Base-by-base conservation (phyloP, 2,113 vertebrate species). In the Aphyosemion australe region DNA sequence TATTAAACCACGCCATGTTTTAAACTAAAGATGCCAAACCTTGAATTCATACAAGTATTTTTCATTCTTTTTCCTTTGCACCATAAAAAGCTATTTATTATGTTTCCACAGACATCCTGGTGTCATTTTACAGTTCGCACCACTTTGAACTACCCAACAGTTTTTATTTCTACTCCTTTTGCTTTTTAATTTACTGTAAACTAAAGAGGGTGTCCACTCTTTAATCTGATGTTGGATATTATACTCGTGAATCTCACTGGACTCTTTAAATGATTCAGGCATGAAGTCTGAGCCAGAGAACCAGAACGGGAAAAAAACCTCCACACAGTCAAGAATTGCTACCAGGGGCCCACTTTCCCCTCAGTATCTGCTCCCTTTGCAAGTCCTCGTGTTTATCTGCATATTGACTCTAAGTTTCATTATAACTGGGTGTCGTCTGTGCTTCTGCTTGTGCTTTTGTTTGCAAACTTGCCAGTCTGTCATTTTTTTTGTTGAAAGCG, bases 201-300 rank as follows among this genome's bases (percentile, higher is more conserved):
- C 52, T 81, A 78, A 37, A 80, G 78, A 81, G 81, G 86, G 79
- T 78, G 77, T 80, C 74, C 57, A 65, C 75, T 82, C 87, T 54
- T 84, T 87, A 87, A 83, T 86, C 79, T 83, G 57, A 79, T 80
- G 80, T 84, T 84, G 82, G 88, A 88, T 88, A 84, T 87, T 80
- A 83, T 72, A 51, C 78, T 61, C 68, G 61, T 43, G 77, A 51
- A 64, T 31, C 82, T 82, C 83, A 16, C n/a, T 8, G 76, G 84
- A 51, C 78, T 68, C 53, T 82, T 88, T 82, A 82, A 89, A 83
- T 67, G 69, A 76, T 71, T 75, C 69, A 75, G 79, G 74, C 79
- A 37, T 65, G 42, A 72, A 81, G 71, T 74, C 63, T 64, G 65
- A 72, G 85, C 80, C 84, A 82, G 70, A 61, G 61, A 75, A 72